Base-by-base conservation (phyloP, 2,113 vertebrate species). In the Macquaria australasica region DNA sequence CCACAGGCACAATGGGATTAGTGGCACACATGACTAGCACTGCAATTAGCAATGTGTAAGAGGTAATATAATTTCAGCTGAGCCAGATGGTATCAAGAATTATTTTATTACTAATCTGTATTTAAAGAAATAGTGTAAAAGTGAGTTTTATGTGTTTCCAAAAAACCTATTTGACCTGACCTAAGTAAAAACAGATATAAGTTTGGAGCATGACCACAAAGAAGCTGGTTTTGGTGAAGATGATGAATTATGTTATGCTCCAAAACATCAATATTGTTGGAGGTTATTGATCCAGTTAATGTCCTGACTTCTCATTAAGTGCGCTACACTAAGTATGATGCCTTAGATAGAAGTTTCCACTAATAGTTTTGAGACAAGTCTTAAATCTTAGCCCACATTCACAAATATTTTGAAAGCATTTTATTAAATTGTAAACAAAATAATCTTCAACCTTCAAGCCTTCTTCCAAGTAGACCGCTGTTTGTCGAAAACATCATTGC, bases 1-100 rank as follows among this genome's bases (percentile, higher is more conserved):
- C 68, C 45, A 77, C 68, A 50, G 21, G 60, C 74, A 82, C 79
- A 55, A 15, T 45, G 16, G 20, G 41, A 67, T 76, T 53, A 55
- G 53, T 63, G 79, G 37, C 39, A 68, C 20, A 51, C 28, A 48
- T 82, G 64, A 79, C 28, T 8, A 20, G 56, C 11, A 18, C 10
- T 43, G 34, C 21, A 20, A 50, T 73, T 31, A 58, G 6, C 3
- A 31, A 37, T 70, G 39, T 31, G n/a, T 18, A 58, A 58, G 8
- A 39, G 28, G 9, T 21, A 53, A 41, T 1, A 28, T 0, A 58
- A 48, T 31, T 79, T 62, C 43, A 18, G 48, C 15, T 28, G 3
- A 43, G 43, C 6, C 63, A 60, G 9, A 50, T 28, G 73, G 28
- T 25, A 53, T 39, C 41, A 73, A 45, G 6, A 64, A 58, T 25